phyloP scores from a whole-genome alignment of 2,888 invertebrate species.

The Capitulum mitella region DNA sequence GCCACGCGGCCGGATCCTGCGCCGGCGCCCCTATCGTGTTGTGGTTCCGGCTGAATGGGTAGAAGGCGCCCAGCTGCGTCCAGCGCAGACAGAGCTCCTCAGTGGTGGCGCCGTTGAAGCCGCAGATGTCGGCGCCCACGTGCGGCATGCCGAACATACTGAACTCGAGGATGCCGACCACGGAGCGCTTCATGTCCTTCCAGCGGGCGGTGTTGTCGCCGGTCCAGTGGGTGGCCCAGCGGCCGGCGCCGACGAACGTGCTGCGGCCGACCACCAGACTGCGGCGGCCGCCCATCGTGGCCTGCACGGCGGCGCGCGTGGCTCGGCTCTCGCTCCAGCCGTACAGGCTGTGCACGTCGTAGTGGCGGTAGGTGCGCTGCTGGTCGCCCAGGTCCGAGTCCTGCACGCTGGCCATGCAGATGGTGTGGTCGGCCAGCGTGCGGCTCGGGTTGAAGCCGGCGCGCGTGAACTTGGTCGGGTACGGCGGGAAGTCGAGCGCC shows the following conservation, averaged over 20 bases:
- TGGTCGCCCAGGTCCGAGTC: conserved; percentile 36
- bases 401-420: conserved; percentile 33
- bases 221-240: conserved; percentile 72
- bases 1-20: conserved; percentile 34
- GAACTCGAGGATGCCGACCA: conserved; percentile 56
- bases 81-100: conserved; percentile 47
- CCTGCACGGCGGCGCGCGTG: conserved; percentile 32
- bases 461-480: conserved; percentile 40
- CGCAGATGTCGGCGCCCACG: conserved; percentile 60
- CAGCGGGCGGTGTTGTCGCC: conserved; percentile 52
- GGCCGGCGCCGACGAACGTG: conserved; percentile 39
- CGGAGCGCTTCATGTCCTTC: conserved; percentile 30
- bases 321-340: conserved; percentile 38
- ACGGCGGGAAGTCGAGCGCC: conserved; percentile 59
- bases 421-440: conserved; percentile 31
- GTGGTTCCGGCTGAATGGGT: conserved; percentile 41
- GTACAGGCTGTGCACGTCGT: conserved; percentile 41
- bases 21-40: conserved; percentile 27
- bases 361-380: conserved; percentile 35
- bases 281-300: conserved; percentile 29
- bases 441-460: background rate
- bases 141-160: conserved; percentile 72
- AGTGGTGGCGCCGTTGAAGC: conserved; percentile 44
- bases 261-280: conserved; percentile 35
- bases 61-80: conserved; percentile 47